Conservation (phyloP, 1,140 invertebrate genomes). For the Drusus annulatus region DNA sequence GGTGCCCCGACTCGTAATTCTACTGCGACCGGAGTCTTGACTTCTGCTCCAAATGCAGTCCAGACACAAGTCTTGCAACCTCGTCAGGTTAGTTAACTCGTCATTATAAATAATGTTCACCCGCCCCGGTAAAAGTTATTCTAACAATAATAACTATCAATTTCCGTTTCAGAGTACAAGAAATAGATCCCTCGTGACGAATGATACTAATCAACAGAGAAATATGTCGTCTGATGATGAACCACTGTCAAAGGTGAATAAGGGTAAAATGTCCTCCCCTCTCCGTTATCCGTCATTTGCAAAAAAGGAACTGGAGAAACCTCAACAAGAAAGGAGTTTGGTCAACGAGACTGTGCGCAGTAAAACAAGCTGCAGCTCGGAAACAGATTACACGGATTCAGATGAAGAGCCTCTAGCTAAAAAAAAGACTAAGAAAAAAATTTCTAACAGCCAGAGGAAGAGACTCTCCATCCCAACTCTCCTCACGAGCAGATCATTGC, state of each 20-base stretch:
- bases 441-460: neutral
- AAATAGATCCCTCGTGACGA: neutral
- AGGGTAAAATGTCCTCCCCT: too few relatives aligned
- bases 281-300: conserved; percentile 3
- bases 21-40: too few relatives aligned
- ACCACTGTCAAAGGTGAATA: conserved; percentile 60
- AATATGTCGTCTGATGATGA: conserved; percentile 65
- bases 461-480: neutral
- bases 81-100: too few relatives aligned
- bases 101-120: too few relatives aligned
- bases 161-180: neutral
- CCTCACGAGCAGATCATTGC: neutral
- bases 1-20: too few relatives aligned
- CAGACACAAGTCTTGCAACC: too few relatives aligned
- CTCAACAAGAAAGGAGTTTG: neutral
- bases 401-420: conserved; percentile 73
- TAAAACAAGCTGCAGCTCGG: neutral
- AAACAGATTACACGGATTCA: conserved; percentile 63
- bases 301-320: neutral
- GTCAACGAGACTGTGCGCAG: too few relatives aligned
- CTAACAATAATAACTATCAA: too few relatives aligned
- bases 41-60: too few relatives aligned
- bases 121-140: too few relatives aligned
- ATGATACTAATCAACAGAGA: neutral
- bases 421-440: conserved; percentile 63